Evolutionary conservation across 2,888 invertebrate genomes (phyloP).

Genomic region (Lydus trimaculatus): DNA sequence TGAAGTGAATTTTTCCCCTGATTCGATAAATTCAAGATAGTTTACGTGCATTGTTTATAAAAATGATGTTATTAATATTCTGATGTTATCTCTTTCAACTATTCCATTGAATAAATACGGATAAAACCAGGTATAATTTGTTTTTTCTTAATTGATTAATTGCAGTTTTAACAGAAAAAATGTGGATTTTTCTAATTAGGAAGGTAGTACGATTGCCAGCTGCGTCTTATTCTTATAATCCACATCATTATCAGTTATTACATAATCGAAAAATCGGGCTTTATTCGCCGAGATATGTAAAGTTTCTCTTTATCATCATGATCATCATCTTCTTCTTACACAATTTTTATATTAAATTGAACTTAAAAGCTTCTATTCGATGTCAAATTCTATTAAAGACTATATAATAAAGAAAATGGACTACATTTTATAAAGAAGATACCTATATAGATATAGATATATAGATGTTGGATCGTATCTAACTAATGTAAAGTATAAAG

Average conservation of each 20-base stretch:
- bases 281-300: conserved; percentile 22
- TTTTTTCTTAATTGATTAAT: neutral
- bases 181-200: no score
- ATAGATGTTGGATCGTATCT: neutral
- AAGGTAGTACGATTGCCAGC: conserved; percentile 11
- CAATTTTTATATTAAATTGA: conserved; percentile 18
- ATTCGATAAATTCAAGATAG: no score
- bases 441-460: no score
- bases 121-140: neutral
- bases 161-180: no score
- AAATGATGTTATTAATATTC: neutral
- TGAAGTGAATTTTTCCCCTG: no score
- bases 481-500: neutral
- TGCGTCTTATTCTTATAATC: no score
- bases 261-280: conserved; percentile 31
- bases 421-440: neutral
- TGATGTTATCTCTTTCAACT: no score
- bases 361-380: conserved; percentile 24
- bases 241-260: neutral
- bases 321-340: neutral
- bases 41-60: no score
- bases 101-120: neutral
- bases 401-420: neutral
- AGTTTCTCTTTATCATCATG: neutral
- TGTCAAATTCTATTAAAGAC: conserved; percentile 13